Base-by-base conservation (phyloP, 2,888 invertebrate species). In the Megaustenia siamemsis region DNA sequence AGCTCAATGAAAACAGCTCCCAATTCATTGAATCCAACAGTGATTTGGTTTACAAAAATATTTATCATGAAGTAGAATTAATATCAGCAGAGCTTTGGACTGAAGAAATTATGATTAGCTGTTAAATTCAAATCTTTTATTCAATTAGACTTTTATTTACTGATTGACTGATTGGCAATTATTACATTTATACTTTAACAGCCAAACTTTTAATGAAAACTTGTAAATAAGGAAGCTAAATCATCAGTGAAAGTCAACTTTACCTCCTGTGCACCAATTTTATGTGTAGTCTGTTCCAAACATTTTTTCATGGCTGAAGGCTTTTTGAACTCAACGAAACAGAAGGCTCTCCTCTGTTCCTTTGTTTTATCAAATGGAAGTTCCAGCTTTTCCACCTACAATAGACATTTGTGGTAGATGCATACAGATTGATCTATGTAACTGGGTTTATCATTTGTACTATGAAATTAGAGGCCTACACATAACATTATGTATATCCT, bases 341-440 rank as follows among this genome's bases (percentile, higher is more conserved):
- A 98, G 95, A 99, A 99, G 87, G 97, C 98, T 95, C 98, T 97
- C 92, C 98, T 96, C 94, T 98, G 98, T 94, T 98, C 98, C 96
- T 98, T 98, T 94, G 97, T 96, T 95, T 98, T 98, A 94, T 99
- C 99, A 93, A 97, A 98, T 86, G 99, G 99, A 96, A 98, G 97
- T 95, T 99, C 99, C 84, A 98, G 96, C 92, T 98, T 98, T 87
- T 97, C 96, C 92, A 98, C 97, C 98, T 98, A 21, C 12, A 3
- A 45, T 4, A 32, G 60, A 28, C 28, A 60, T 63, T 63, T 63
- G 0, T 45, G 12, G 12, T 45, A 10, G 45, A 45, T 45, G 45
- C 12, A 45, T 10, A 45, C 45, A 45, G 45, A 32, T 32, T 66
- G 18, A n/a, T n/a, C n/a, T n/a, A n/a, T n/a, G n/a, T n/a, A n/a